Percentiles rank a stretch among this genome's conserved stretches.
Conservation (phyloP, 2,113 vertebrate species). For the Anseranas semipalmata region DNA sequence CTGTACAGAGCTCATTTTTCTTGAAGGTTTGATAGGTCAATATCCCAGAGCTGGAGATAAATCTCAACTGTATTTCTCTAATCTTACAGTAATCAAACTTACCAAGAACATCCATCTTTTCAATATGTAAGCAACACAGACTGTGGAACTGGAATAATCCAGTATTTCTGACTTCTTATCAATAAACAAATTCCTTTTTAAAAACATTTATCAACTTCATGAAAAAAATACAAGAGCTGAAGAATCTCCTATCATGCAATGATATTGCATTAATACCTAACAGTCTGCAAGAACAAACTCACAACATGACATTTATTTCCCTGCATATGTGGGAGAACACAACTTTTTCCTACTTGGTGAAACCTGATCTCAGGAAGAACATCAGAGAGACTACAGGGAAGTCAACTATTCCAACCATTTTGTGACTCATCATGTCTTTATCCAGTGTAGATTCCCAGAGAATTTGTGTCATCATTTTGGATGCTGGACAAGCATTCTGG, state of each 20-base stretch:
- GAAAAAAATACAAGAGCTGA: neutral
- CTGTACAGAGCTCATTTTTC: neutral
- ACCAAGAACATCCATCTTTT: neutral
- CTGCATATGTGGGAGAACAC: neutral
- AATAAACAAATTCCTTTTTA: neutral
- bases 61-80: neutral
- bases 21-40: neutral
- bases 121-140: neutral
- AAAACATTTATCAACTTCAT: neutral
- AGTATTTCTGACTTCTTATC: neutral
- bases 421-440: constrained; percentile 19
- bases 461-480: constrained; percentile 24
- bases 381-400: neutral
- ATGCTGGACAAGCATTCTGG: neutral
- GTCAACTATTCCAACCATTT: neutral
- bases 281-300: neutral
- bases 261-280: neutral
- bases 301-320: neutral
- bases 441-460: neutral
- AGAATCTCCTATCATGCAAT: neutral
- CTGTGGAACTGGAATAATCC: neutral
- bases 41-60: neutral
- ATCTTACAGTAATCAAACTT: neutral
- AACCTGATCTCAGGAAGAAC: neutral
- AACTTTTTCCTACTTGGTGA: neutral